Evolutionary conservation across 1,140 invertebrate genomes (phyloP).

Genomic region (Brachystomella parvula): DNA sequence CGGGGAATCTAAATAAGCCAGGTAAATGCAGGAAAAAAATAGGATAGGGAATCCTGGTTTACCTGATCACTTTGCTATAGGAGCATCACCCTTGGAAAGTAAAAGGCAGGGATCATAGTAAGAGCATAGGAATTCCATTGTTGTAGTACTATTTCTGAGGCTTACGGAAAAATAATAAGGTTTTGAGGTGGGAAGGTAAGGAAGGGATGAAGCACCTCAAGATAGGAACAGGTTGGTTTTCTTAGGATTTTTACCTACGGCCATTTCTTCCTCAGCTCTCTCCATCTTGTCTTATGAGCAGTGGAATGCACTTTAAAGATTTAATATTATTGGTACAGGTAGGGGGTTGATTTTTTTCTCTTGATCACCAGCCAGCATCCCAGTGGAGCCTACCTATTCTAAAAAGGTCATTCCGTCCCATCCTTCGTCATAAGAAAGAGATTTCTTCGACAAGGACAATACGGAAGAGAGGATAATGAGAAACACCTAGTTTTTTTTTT

Average conservation of each 20-base stretch:
- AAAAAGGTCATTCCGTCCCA: conserved; percentile 4
- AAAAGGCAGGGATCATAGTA: too few species aligned
- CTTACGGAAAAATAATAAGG: too few species aligned
- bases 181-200: not conserved
- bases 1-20: too few species aligned
- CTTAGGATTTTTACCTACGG: not conserved
- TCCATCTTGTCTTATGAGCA: not conserved
- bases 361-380: not conserved
- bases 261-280: not conserved
- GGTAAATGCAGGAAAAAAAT: too few species aligned
- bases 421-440: not conserved
- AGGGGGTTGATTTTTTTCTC: not conserved
- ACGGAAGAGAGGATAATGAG: conserved; percentile 8
- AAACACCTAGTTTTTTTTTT: not conserved
- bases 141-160: too few species aligned
- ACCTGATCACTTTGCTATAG: too few species aligned
- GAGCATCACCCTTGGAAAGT: too few species aligned
- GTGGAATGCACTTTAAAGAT: conserved; percentile 9
- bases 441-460: conserved; percentile 2
- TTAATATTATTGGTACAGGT: too few species aligned
- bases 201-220: too few species aligned
- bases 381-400: not conserved
- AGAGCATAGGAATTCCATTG: too few species aligned
- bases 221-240: not conserved
- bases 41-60: too few species aligned